Evolutionary conservation across 2,888 invertebrate species (phyloP).

Genomic region (Ornithoptera alexandrae): DNA sequence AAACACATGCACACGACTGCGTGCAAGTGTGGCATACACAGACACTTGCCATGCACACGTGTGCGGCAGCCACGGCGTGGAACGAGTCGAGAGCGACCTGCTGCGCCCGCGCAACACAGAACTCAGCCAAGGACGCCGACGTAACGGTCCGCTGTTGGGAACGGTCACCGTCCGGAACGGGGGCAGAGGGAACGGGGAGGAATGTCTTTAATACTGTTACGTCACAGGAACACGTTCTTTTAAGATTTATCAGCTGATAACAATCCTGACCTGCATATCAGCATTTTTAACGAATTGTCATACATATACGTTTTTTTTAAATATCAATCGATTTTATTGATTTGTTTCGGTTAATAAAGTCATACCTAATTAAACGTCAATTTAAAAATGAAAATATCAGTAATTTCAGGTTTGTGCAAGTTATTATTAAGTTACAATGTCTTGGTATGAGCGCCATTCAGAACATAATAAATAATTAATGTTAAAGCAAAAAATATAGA

Average conservation of each 20-base stretch:
- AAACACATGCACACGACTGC: constrained; percentile 42
- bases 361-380: too few species aligned
- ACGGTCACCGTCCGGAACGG: constrained; percentile 29
- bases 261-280: constrained; percentile 30
- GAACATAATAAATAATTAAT: too few species aligned
- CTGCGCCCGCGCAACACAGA: constrained; percentile 70
- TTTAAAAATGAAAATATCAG: too few species aligned
- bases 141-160: constrained; percentile 64
- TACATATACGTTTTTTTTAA: too few species aligned
- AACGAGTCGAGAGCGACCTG: constrained; percentile 77
- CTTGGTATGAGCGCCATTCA: too few species aligned
- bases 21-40: constrained; percentile 34
- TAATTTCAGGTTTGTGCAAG: too few species aligned
- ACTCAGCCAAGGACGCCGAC: constrained; percentile 79
- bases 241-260: background rate
- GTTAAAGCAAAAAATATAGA: too few species aligned
- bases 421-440: too few species aligned
- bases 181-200: constrained; percentile 24
- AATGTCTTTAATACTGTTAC: constrained; percentile 46
- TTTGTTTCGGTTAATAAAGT: too few species aligned
- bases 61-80: constrained; percentile 60
- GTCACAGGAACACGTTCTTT: constrained; percentile 27
- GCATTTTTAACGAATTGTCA: too few species aligned
- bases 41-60: constrained; percentile 58
- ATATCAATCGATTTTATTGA: too few species aligned